Percentiles rank a stretch among this genome's conserved stretches.
phyloP scores from a whole-genome alignment of 2,888 invertebrate species.

The Acrobasis repandana region DNA sequence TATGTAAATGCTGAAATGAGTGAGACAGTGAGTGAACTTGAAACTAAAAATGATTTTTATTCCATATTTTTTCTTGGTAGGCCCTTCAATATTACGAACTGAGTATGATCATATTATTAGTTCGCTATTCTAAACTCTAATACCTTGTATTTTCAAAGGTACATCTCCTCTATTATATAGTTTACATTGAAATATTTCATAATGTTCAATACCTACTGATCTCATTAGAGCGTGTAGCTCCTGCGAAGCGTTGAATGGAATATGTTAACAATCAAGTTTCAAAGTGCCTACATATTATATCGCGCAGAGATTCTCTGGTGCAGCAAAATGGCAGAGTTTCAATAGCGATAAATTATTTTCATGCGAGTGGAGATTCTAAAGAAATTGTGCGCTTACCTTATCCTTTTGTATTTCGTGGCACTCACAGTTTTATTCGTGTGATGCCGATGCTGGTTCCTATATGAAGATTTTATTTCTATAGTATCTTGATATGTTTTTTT shows the following conservation, averaged over 20 bases:
- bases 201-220: constrained; percentile 6
- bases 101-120: no score
- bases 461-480: background rate
- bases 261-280: constrained; percentile 6
- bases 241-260: constrained; percentile 5
- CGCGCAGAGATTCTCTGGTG: background rate
- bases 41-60: no score
- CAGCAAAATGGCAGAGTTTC: background rate
- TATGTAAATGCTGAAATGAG: no score
- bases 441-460: background rate
- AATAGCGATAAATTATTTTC: background rate
- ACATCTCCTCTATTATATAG: background rate
- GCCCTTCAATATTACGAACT: no score
- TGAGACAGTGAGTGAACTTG: no score
- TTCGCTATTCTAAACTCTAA: no score
- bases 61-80: no score
- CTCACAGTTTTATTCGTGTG: background rate
- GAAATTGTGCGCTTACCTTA: background rate
- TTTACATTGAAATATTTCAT: background rate
- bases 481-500: no score
- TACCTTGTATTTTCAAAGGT: no score
- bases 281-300: constrained; percentile 4
- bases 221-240: constrained; percentile 1
- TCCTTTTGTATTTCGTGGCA: background rate
- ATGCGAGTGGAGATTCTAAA: background rate